phyloP scores from a whole-genome alignment of 2,888 invertebrate genomes.

The Tuta absoluta region DNA sequence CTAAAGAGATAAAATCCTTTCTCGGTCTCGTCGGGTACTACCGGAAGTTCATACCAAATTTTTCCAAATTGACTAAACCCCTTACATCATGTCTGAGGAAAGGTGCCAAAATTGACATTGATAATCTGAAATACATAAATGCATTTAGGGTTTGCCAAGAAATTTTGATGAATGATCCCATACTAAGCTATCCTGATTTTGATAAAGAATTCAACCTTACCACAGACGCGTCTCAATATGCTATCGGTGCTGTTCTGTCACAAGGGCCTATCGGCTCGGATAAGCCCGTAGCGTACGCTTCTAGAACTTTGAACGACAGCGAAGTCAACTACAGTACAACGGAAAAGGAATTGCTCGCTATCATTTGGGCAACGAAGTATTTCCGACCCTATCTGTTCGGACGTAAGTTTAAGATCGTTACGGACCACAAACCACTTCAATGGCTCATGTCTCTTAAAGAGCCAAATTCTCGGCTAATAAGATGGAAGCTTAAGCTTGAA shows the following conservation, averaged over 20 bases:
- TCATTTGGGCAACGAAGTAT: no score
- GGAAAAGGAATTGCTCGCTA: conserved; percentile 51
- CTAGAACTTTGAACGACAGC: conserved; percentile 34
- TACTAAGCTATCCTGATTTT: conserved; percentile 51
- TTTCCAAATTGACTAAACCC: conserved; percentile 32
- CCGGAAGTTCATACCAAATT: conserved; percentile 27
- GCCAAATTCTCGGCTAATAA: conserved; percentile 22
- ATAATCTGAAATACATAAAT: conserved; percentile 6
- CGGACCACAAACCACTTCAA: conserved; percentile 24
- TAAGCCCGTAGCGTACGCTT: conserved; percentile 38
- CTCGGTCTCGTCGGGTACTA: conserved; percentile 27
- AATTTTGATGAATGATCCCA: conserved; percentile 40
- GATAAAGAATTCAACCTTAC: conserved; percentile 36
- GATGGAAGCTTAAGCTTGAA: conserved; percentile 23
- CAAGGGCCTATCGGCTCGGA: conserved; percentile 30
- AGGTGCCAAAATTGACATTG: conserved; percentile 18
- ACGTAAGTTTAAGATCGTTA: no score
- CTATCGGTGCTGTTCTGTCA: conserved; percentile 36
- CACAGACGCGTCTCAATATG: conserved; percentile 36
- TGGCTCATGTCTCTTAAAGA: conserved; percentile 27
- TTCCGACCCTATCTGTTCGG: no score
- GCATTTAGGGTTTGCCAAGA: conserved; percentile 38
- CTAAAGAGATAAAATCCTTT: conserved; percentile 29
- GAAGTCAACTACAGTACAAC: conserved; percentile 39
- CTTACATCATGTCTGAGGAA: conserved; percentile 33